phyloP scores from a whole-genome alignment of 2,113 vertebrate genomes.

The Madoqua kirkii region DNA sequence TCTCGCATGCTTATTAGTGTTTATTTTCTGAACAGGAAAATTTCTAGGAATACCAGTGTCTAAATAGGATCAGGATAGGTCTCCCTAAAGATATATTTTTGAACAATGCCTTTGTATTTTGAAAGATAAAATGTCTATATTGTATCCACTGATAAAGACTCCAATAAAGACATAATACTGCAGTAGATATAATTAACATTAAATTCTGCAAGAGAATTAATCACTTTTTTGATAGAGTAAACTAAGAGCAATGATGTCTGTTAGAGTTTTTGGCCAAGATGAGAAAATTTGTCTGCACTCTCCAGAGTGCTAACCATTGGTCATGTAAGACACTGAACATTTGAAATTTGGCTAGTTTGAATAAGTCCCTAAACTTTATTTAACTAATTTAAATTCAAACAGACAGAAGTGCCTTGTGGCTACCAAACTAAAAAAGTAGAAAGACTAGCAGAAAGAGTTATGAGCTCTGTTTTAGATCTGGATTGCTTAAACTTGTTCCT shows the following conservation, averaged over 20 bases:
- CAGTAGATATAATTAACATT: background rate
- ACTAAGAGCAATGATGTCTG: accelerated
- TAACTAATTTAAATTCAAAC: background rate
- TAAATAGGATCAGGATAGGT: background rate
- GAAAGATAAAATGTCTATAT: background rate
- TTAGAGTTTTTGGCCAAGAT: background rate
- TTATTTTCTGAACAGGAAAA: background rate
- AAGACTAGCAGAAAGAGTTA: background rate
- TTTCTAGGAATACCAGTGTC: background rate
- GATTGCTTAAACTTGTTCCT: background rate
- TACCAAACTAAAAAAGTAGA: background rate
- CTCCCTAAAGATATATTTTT: background rate
- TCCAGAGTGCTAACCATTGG: background rate
- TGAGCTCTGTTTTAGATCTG: background rate
- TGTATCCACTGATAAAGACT: background rate
- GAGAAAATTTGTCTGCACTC: background rate
- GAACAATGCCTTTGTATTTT: background rate
- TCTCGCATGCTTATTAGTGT: background rate
- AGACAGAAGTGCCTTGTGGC: background rate
- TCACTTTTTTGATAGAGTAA: background rate
- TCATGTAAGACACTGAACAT: background rate
- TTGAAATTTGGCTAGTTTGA: background rate
- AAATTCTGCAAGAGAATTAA: background rate
- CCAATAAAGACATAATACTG: background rate
- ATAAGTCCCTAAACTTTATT: background rate